Evolutionary conservation across 1,140 invertebrate genomes (phyloP), one percentile per base, ranked within the genome.

Genomic region (Diabrotica undecimpunctata): DNA sequence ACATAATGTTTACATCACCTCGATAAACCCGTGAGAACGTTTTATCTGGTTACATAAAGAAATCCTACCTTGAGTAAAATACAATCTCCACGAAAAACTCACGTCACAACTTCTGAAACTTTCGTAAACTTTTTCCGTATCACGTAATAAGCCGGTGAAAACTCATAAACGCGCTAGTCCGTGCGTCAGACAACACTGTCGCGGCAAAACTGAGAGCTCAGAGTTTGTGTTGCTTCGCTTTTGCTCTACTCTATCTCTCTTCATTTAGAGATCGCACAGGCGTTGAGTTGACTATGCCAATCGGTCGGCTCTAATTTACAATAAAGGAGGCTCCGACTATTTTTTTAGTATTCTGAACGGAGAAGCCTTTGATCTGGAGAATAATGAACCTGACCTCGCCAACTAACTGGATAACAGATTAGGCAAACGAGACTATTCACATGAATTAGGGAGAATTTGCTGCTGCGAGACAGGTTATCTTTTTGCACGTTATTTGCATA

Each of bases 221-320:
- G 41, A 46, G n/a, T 46, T 46, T 46, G 8, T 46, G 41, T n/a
- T n/a, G 41, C 41, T 46, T 46, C 41, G 41, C 41, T 46, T 46
- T 46, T 46, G 41, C 41, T 46, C 41, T 46, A 6, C n/a, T n/a
- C 41, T 46, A n/a, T 46, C 41, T 46, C 41, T 4, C 8, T 46
- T n/a, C n/a, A 46, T 46, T 46, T 46, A 46, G 41, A 46, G 41
- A 46, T 46, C n/a, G 41, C 41, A 46, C 41, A 46, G 41, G 41
- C 41, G 41, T 46, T 46, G 41, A 46, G 41, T 46, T 46, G 41
- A 46, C 8, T 46, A n/a, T 46, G 41, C 41, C 41, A 46, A 46
- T 46, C 41, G 41, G 41, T 6, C 41, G n/a, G 5, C 41, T 46
- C 41, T n/a, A 46, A 46, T 46, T 46, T 46, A 46, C 41, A 46